Percentiles rank a stretch among this genome's conserved stretches.
Evolutionary conservation across 2,113 vertebrate species (phyloP).

Genomic region (Eudyptes chrysolophus): DNA sequence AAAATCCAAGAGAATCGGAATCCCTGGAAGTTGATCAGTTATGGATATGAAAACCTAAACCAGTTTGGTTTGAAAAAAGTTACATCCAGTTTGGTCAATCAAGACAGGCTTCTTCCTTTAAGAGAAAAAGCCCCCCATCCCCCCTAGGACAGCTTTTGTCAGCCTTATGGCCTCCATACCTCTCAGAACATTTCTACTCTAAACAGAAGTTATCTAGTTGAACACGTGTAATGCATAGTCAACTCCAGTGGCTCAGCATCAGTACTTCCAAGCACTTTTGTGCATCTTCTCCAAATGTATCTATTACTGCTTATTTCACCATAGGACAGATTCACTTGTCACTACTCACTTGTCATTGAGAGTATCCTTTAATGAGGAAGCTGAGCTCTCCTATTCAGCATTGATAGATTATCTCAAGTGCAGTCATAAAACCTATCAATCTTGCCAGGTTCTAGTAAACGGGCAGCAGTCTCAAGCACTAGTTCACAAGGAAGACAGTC

Average conservation of each 20-base stretch:
- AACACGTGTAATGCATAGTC: not conserved
- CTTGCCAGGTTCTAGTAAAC: not conserved
- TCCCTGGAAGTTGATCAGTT: not conserved
- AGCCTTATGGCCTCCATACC: not conserved
- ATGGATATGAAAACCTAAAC: rapidly evolving
- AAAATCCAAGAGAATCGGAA: not conserved
- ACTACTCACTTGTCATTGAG: not conserved
- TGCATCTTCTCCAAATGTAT: not conserved
- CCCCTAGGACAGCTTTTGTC: not conserved
- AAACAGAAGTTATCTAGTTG: not conserved
- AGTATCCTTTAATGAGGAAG: not conserved
- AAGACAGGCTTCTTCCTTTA: not conserved
- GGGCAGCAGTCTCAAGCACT: not conserved
- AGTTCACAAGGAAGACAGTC: not conserved
- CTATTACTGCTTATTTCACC: not conserved
- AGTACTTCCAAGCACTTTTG: not conserved
- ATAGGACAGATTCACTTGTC: not conserved
- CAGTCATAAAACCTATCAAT: not conserved
- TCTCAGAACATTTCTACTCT: not conserved
- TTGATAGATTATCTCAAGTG: not conserved
- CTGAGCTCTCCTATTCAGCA: not conserved
- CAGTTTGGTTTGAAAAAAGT: not conserved
- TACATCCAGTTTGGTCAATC: not conserved
- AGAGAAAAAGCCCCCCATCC: rapidly evolving
- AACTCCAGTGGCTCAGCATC: not conserved